phyloP scores from a whole-genome alignment of 2,113 vertebrate genomes.

The Python bivittatus region DNA sequence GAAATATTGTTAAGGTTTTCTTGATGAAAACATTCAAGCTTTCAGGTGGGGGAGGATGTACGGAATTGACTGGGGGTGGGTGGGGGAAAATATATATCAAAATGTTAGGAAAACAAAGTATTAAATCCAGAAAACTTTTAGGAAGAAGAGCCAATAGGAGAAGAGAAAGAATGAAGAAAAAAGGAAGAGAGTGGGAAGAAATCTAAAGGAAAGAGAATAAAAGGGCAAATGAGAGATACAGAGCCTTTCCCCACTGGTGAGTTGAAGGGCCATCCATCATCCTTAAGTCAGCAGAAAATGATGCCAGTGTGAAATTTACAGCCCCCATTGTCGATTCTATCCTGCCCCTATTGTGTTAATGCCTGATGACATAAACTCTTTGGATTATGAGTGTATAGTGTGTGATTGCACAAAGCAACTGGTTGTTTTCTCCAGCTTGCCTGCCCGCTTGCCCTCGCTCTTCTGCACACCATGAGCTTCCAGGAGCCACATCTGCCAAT shows the following conservation, averaged over 20 bases:
- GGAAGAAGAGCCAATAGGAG: too few species aligned
- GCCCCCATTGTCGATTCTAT: background rate
- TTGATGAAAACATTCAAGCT: too few species aligned
- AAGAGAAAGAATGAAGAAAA: background rate
- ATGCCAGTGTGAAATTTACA: background rate
- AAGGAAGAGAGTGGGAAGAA: background rate
- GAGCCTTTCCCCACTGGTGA: background rate
- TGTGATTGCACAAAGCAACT: background rate
- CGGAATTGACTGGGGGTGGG: too few species aligned
- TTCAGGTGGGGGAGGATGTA: too few species aligned
- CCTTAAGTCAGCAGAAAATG: too few species aligned
- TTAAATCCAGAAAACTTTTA: too few species aligned
- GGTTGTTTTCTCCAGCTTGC: background rate
- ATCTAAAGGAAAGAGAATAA: background rate
- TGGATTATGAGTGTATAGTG: background rate
- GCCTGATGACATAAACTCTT: background rate
- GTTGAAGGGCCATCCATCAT: background rate
- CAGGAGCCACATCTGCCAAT: background rate
- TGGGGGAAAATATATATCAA: too few species aligned
- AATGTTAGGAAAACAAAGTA: too few species aligned
- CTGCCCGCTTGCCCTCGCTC: background rate
- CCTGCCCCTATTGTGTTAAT: background rate
- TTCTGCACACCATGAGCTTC: background rate
- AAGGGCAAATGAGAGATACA: background rate
- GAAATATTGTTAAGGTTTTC: too few species aligned